These are phyloP conservation scores for Cylas formicarius DNA, from an alignment of 1,140 invertebrate genomes.

Conservation along the genomic window DNA sequence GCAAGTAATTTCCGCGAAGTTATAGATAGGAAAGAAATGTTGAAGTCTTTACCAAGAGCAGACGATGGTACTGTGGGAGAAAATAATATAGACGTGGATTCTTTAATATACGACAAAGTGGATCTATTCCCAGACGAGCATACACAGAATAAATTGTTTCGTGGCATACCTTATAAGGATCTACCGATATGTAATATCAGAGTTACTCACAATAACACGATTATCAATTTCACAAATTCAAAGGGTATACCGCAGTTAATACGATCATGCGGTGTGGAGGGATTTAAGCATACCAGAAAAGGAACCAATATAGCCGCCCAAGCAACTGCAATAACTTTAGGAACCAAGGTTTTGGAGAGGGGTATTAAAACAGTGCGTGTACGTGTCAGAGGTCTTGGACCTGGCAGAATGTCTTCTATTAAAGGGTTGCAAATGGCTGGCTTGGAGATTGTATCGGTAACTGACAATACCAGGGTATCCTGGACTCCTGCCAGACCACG, in stretches of 20 bases:
- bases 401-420: constrained; percentile 82
- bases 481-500: constrained; percentile 47
- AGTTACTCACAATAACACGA: constrained; percentile 80
- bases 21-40: constrained; percentile 51
- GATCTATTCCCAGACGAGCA: constrained; percentile 67
- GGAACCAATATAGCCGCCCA: constrained; percentile 95
- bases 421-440: constrained; percentile 89
- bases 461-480: constrained; percentile 77
- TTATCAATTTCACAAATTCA: constrained; percentile 64
- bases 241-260: constrained; percentile 54
- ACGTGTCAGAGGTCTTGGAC: constrained; percentile 71
- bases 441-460: constrained; percentile 81
- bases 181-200: constrained; percentile 77
- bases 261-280: constrained; percentile 78
- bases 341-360: constrained; percentile 57
- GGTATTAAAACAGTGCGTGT: constrained; percentile 70
- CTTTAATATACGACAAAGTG: constrained; percentile 39
- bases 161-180: constrained; percentile 69
- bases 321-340: constrained; percentile 75
- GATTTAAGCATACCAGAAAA: constrained; percentile 91
- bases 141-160: constrained; percentile 65
- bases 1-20: constrained; percentile 45
- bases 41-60: constrained; percentile 47
- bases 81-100: constrained; percentile 52
- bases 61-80: constrained; percentile 66